Evolutionary conservation across 2,888 invertebrate genomes (phyloP).

Genomic region (Caenorhabditis sp.): DNA sequence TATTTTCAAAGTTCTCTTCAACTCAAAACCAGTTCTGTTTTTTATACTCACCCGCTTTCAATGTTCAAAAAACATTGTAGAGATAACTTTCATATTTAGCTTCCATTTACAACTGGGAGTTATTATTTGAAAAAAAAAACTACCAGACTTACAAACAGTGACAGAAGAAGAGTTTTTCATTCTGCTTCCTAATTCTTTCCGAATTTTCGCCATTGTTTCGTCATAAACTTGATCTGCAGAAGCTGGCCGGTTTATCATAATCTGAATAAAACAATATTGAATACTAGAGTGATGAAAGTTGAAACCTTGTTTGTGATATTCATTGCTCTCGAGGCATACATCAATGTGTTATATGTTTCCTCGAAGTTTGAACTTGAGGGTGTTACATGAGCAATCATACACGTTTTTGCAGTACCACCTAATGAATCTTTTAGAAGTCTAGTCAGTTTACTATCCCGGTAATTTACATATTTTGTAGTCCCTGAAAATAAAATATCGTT

Average conservation of each 20-base stretch:
- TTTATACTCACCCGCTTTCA: too few relatives aligned
- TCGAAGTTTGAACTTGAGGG: conserved; percentile 84
- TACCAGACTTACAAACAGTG: conserved; percentile 55
- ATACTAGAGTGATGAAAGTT: background rate
- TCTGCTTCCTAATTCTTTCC: conserved; percentile 51
- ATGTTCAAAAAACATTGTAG: too few relatives aligned
- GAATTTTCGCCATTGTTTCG: conserved; percentile 58
- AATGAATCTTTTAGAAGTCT: conserved; percentile 78
- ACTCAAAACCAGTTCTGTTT: too few relatives aligned
- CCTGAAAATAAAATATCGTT: conserved; percentile 27
- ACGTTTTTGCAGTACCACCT: conserved; percentile 87
- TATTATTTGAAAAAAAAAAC: too few relatives aligned
- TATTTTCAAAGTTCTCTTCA: too few relatives aligned
- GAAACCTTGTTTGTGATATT: conserved; percentile 87
- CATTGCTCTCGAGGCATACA: conserved; percentile 91
- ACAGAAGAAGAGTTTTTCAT: conserved; percentile 59
- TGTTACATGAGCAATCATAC: conserved; percentile 95
- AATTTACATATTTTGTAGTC: conserved; percentile 82
- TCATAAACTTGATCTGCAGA: conserved; percentile 66
- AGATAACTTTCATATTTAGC: too few relatives aligned
- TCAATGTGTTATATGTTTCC: conserved; percentile 89
- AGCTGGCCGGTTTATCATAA: conserved; percentile 59
- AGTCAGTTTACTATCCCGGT: conserved; percentile 92
- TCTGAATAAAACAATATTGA: conserved; percentile 27
- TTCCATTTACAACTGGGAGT: too few relatives aligned